phyloP scores from a whole-genome alignment of 2,888 invertebrate genomes.

The Apotomis betuletana region DNA sequence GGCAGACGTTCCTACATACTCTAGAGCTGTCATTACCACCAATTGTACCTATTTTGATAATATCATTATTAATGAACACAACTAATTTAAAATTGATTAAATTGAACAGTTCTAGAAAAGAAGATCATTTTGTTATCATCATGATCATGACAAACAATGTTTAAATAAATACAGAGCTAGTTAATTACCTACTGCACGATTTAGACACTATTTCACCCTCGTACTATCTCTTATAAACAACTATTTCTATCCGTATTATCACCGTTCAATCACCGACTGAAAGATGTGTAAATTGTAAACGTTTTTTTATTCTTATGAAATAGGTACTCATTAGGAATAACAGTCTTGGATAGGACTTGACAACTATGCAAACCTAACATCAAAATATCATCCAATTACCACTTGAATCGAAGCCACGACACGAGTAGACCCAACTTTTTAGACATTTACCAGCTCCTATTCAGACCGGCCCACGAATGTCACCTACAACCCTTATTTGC shows the following conservation, averaged over 20 bases:
- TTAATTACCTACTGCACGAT: too few relatives aligned
- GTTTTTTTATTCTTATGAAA: not conserved
- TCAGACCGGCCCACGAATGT: constrained; percentile 60
- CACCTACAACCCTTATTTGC: constrained; percentile 52
- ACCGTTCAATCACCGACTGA: too few relatives aligned
- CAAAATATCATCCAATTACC: constrained; percentile 15
- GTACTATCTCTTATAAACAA: too few relatives aligned
- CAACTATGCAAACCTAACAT: not conserved
- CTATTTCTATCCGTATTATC: too few relatives aligned
- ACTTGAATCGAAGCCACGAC: constrained; percentile 15
- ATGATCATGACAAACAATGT: too few relatives aligned
- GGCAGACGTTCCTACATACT: constrained; percentile 7
- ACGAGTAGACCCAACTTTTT: constrained; percentile 22
- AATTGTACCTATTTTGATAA: not conserved
- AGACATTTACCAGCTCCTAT: constrained; percentile 61
- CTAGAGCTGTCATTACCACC: constrained; percentile 24
- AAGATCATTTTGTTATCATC: too few relatives aligned
- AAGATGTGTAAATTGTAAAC: too few relatives aligned
- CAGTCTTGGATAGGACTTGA: not conserved
- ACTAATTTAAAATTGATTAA: too few relatives aligned
- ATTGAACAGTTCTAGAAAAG: too few relatives aligned
- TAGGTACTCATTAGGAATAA: not conserved
- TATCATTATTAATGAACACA: not conserved
- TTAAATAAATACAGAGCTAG: too few relatives aligned
- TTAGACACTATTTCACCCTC: too few relatives aligned